These are phyloP conservation scores for Paedocypris micromegethes DNA, from an alignment of 2,797 vertebrate genomes.

Conservation along the genomic window DNA sequence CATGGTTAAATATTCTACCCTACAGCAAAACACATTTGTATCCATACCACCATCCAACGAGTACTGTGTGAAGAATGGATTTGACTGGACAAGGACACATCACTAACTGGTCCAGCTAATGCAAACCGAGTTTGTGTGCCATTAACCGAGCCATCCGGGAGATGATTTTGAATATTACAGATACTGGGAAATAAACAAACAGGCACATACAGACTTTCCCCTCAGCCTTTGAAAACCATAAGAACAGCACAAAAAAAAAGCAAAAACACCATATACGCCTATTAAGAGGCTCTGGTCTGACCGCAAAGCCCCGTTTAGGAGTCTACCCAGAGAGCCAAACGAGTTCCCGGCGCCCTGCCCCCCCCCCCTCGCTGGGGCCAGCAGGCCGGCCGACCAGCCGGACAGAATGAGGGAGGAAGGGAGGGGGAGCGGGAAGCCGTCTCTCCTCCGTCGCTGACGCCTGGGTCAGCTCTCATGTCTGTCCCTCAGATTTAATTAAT, in stretches of 20 bases:
- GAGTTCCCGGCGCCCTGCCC: conserved; percentile 67
- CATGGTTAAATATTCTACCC: too few relatives aligned
- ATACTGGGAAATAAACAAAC: conserved; percentile 46
- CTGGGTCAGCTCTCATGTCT: conserved; percentile 72
- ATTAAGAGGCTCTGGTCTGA: conserved; percentile 69
- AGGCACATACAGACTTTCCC: conserved; percentile 49
- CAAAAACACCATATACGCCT: conserved; percentile 67
- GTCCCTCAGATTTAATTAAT: conserved; percentile 79
- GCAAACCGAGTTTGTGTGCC: background rate
- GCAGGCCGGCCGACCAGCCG: conserved; percentile 45
- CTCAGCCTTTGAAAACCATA: conserved; percentile 30
- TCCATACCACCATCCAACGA: too few relatives aligned
- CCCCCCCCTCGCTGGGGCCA: conserved; percentile 47
- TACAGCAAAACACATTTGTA: too few relatives aligned
- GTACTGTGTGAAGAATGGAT: background rate
- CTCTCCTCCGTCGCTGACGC: conserved; percentile 48
- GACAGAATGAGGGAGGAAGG: conserved; percentile 50
- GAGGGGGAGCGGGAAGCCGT: conserved; percentile 13
- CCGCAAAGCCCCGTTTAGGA: conserved; percentile 71
- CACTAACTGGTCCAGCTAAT: conserved; percentile 5
- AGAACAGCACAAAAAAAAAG: conserved; percentile 50
- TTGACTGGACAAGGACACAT: conserved; percentile 1
- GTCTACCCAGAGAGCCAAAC: conserved; percentile 68
- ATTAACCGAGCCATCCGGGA: background rate
- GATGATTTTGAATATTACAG: conserved; percentile 28